A percentile compares a stretch with the other conserved stretches of the same genome.
phyloP scores from a whole-genome alignment of 2,797 vertebrate species.

The Lagocephalus sceleratus region DNA sequence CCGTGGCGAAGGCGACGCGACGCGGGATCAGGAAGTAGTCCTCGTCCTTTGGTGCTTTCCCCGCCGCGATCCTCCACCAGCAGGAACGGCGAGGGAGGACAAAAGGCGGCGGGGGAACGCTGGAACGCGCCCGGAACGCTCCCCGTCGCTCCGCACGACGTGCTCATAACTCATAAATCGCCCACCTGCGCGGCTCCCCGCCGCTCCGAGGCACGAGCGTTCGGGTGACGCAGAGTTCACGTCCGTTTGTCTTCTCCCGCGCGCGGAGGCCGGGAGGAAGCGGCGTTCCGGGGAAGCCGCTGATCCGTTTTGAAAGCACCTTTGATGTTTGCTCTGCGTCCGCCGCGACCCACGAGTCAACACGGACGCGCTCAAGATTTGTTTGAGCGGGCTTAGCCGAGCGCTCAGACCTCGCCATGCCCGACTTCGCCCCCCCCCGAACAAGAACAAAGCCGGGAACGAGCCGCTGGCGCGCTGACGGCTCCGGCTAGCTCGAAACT shows the following conservation, averaged over 20 bases:
- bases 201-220: constrained; percentile 62
- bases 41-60: no score
- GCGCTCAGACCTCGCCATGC: no score
- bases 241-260: constrained; percentile 39
- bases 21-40: background rate
- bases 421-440: no score
- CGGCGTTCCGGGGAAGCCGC: background rate
- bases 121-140: background rate
- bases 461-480: no score
- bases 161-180: constrained; percentile 53
- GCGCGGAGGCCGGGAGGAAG: background rate
- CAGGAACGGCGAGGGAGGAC: background rate
- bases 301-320: background rate
- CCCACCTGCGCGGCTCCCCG: constrained; percentile 8
- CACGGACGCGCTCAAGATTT: background rate
- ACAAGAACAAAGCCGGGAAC: no score
- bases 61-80: no score
- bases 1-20: no score
- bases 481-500: no score
- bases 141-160: constrained; percentile 16
- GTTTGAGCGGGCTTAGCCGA: background rate
- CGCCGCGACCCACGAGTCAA: background rate
- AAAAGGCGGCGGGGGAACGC: background rate
- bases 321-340: background rate
- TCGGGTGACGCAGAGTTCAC: constrained; percentile 74